Evolutionary conservation across 23 tunicate species (phyloP).

Genomic region (Trididemnum nubilum): DNA sequence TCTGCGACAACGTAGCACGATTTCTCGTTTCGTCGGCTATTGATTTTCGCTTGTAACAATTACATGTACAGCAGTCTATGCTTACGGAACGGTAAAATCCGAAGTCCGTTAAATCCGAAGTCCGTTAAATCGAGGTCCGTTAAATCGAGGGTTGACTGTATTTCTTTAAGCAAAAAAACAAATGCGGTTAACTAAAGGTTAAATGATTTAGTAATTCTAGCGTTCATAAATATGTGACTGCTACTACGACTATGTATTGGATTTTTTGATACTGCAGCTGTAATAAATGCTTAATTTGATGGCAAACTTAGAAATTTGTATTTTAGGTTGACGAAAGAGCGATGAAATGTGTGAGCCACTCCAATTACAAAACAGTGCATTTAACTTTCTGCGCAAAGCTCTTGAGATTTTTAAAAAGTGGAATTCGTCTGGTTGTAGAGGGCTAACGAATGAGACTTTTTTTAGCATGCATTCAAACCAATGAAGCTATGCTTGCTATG

Average conservation of each 20-base stretch:
- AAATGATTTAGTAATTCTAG: no score
- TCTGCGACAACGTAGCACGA: no score
- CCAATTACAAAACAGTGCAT: neutral
- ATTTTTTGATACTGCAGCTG: neutral
- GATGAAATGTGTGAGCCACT: constrained; percentile 5
- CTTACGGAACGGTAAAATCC: no score
- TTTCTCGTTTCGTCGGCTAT: no score
- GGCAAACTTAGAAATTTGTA: neutral
- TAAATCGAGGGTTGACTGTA: no score
- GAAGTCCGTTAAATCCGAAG: no score
- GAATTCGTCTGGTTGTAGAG: neutral
- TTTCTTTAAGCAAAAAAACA: no score
- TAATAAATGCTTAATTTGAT: neutral
- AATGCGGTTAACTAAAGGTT: neutral
- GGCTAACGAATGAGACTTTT: constrained; percentile 26
- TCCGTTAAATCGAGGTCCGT: no score
- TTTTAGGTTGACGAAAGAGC: neutral
- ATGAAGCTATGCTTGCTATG: neutral
- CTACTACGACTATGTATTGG: no score
- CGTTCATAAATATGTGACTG: no score
- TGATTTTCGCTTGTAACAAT: no score
- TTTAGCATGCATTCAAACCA: constrained; percentile 17
- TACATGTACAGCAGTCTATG: no score
- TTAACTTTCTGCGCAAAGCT: neutral
- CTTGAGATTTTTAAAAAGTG: neutral